Evolutionary conservation across 1,140 invertebrate genomes (phyloP).

Genomic region (Eupeodes corollae): DNA sequence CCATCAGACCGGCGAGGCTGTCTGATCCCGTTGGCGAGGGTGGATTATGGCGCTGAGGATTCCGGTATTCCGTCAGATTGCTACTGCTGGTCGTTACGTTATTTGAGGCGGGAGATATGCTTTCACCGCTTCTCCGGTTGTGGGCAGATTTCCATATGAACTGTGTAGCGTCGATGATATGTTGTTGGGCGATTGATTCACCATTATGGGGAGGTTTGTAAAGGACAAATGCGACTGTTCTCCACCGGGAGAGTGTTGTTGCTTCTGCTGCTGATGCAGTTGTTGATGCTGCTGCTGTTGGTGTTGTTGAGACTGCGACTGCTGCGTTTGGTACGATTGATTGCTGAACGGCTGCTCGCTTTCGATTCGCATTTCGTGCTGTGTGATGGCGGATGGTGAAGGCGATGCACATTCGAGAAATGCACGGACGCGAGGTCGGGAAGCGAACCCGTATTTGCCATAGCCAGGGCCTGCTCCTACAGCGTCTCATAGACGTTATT

Average conservation of each 20-base stretch:
- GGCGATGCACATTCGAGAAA: constrained; percentile 53
- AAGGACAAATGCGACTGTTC: constrained; percentile 32
- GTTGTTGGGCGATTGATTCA: constrained; percentile 5
- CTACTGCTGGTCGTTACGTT: neutral
- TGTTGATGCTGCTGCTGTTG: too few relatives aligned
- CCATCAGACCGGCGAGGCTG: constrained; percentile 43
- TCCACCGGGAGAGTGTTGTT: constrained; percentile 25
- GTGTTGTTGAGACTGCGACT: too few relatives aligned
- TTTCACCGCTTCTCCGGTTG: constrained; percentile 17
- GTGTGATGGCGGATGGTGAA: neutral
- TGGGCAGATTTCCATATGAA: constrained; percentile 19
- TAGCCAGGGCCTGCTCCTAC: constrained; percentile 25
- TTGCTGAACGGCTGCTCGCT: constrained; percentile 34
- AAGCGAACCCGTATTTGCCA: constrained; percentile 71
- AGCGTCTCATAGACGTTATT: constrained; percentile 22
- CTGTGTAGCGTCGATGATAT: constrained; percentile 1
- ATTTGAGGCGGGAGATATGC: too few relatives aligned
- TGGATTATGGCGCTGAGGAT: constrained; percentile 32
- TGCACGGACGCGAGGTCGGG: constrained; percentile 87
- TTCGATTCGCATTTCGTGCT: neutral
- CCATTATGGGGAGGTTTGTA: constrained; percentile 10
- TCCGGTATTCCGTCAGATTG: constrained; percentile 38
- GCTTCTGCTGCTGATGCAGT: constrained; percentile 19
- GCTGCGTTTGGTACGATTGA: constrained; percentile 14
- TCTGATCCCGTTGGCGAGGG: constrained; percentile 40